phyloP scores from a whole-genome alignment of 1,140 invertebrate species.

The Stratiolaelaps scimitus region DNA sequence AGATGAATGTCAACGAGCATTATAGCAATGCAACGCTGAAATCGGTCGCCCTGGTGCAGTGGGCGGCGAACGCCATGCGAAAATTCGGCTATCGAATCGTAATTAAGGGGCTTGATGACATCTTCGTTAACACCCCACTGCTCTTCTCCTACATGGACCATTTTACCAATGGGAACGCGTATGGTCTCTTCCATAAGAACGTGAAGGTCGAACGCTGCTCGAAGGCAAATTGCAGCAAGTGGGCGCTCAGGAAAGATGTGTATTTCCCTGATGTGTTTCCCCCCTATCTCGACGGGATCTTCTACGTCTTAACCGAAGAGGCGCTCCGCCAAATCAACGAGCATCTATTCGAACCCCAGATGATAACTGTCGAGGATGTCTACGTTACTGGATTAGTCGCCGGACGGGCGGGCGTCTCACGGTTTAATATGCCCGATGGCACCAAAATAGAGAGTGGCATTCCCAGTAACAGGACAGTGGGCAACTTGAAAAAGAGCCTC shows the following conservation, averaged over 20 bases:
- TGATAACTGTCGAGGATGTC: conserved; percentile 44
- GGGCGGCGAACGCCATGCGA: conserved; percentile 34
- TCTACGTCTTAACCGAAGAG: conserved; percentile 35
- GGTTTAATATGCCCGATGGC: background rate
- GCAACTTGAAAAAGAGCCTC: no score
- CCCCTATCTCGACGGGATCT: conserved; percentile 46
- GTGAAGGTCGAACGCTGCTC: background rate
- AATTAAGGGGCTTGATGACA: conserved; percentile 35
- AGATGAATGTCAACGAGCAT: conserved; percentile 35
- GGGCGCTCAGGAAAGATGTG: conserved; percentile 37
- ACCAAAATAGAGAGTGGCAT: no score
- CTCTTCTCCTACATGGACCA: conserved; percentile 39
- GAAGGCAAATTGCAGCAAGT: conserved; percentile 19
- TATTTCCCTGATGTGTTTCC: conserved; percentile 37
- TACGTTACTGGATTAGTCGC: conserved; percentile 41
- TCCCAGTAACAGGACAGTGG: no score
- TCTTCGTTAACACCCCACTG: conserved; percentile 43
- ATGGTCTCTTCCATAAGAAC: conserved; percentile 20
- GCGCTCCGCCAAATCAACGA: background rate
- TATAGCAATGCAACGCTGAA: conserved; percentile 34
- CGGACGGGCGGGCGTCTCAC: background rate
- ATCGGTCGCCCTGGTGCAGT: conserved; percentile 34
- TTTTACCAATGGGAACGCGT: conserved; percentile 16
- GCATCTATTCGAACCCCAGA: conserved; percentile 33
- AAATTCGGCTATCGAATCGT: conserved; percentile 32